phyloP scores from a whole-genome alignment of 2,797 vertebrate species.

The Gobionotothen gibberifrons region DNA sequence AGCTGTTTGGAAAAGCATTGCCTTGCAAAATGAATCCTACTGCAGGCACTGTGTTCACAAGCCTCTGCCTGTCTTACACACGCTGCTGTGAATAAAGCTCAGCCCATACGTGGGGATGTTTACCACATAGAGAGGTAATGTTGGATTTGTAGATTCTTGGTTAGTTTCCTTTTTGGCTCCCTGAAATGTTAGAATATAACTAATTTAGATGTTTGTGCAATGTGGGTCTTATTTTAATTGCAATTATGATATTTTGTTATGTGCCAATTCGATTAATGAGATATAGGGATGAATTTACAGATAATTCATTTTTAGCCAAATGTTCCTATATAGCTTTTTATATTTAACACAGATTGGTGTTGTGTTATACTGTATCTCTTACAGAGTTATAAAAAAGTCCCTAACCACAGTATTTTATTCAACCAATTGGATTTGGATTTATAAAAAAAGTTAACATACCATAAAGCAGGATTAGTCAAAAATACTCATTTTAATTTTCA shows the following conservation, averaged over 20 bases:
- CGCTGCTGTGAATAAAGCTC: conserved; percentile 31
- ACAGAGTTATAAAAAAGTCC: background rate
- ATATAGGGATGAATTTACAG: background rate
- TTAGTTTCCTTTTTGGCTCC: background rate
- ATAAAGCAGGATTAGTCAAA: too few relatives aligned
- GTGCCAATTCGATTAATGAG: background rate
- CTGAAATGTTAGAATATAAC: background rate
- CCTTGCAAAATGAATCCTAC: conserved; percentile 79
- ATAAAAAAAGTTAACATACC: background rate
- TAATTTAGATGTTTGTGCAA: background rate
- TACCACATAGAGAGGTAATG: background rate
- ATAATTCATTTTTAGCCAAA: background rate
- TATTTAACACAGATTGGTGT: background rate
- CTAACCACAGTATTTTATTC: background rate
- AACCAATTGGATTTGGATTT: background rate
- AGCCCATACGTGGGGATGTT: conserved; percentile 10
- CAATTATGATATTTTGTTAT: background rate
- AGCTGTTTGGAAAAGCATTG: conserved; percentile 91
- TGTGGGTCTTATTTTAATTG: background rate
- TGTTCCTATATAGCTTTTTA: background rate
- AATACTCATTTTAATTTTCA: background rate
- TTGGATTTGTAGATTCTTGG: conserved; percentile 1
- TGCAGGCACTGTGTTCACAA: conserved; percentile 51
- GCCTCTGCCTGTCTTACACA: conserved; percentile 37
- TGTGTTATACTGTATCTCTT: too few relatives aligned